Evolutionary conservation across 1,140 invertebrate species (phyloP).

Genomic region (Parapsyche elsis): DNA sequence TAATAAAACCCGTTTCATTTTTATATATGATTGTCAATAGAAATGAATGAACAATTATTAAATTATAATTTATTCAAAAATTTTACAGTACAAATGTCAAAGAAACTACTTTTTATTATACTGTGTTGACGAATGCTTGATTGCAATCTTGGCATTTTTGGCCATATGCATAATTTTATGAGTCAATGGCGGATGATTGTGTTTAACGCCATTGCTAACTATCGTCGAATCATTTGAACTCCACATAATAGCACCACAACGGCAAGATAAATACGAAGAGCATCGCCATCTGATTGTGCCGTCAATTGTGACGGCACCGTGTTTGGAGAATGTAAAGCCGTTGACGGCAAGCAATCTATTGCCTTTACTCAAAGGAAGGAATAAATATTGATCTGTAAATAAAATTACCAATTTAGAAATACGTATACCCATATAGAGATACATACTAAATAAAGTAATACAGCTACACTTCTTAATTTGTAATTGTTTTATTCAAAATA

Average conservation of each 20-base stretch:
- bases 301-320: background rate
- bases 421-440: conserved; percentile 18
- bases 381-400: conserved; percentile 7
- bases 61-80: no score
- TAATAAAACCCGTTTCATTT: no score
- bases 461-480: no score
- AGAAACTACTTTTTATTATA: no score
- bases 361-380: conserved; percentile 1
- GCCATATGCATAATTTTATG: background rate
- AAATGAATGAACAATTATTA: no score
- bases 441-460: conserved; percentile 5
- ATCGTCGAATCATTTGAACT: background rate
- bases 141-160: background rate
- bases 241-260: background rate
- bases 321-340: conserved; percentile 2
- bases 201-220: background rate
- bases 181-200: background rate
- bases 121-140: background rate
- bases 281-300: conserved; percentile 33
- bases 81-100: no score
- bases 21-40: no score
- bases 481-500: no score
- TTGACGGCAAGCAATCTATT: background rate
- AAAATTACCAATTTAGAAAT: conserved; percentile 34
- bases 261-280: background rate